Evolutionary conservation across 2,797 vertebrate species (phyloP), one percentile per base, ranked within the genome.

Genomic region (Aeoliscus strigatus): DNA sequence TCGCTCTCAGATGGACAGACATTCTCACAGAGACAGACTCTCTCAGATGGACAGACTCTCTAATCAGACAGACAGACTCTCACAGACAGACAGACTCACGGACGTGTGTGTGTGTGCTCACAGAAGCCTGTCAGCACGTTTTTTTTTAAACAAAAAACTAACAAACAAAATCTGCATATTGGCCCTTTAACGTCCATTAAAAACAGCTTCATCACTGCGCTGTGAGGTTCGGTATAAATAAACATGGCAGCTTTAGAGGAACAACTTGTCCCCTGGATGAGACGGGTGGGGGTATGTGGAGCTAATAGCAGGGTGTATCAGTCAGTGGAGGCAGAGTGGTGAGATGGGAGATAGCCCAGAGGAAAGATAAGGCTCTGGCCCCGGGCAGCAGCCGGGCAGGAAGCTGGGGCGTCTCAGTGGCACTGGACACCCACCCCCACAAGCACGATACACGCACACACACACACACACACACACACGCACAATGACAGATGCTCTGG

Each of bases 231-330:
- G 23, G 47, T 56, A 16, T 43, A 68, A 62, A 66, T 63, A 66
- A 74, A 78, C 57, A 64, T 2, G 25, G 51, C 18, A 29, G 32
- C 9, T 35, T 3, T 11, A 42, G 40, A 48, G 42, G 47, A 59
- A 77, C 53, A 47, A 40, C 45, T 41, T 55, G 51, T 36, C 44
- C 59, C 50, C 25, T 30, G 15, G 50, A 58, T 53, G 57, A 34
- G 59, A 66, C 38, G 36, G 10, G 31, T 15, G 11, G 18, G 34
- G 68, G 53, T 38, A 45, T 41, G 52, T n/a, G 16, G 0, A 15
- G 50, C 64, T 86, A 85, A 82, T 83, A 53, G 79, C 60, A 74
- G 86, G 86, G 83, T 82, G 83, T 84, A 83, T 87, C 84, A 81
- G 71, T 78, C 67, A 57, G 55, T 40, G 46, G 51, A 67, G 56